Conservation (phyloP, 2,888 invertebrate genomes). For the Melanchra persicariae region DNA sequence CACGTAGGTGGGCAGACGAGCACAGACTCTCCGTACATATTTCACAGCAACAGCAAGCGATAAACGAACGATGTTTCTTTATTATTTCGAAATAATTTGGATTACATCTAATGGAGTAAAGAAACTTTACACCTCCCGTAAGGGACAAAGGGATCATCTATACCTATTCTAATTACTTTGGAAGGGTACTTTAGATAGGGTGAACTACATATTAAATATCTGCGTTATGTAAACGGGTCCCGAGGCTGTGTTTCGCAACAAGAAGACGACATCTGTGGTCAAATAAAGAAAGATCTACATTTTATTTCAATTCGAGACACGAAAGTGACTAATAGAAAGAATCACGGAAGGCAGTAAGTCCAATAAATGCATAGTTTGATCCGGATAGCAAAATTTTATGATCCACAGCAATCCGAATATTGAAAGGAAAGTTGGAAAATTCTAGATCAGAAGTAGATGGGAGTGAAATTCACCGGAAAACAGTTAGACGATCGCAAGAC, state of each 20-base stretch:
- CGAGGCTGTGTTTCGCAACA: constrained; percentile 56
- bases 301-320: constrained; percentile 44
- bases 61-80: constrained; percentile 51
- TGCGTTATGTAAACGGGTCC: constrained; percentile 40
- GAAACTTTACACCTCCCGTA: constrained; percentile 49
- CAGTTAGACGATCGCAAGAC: not conserved
- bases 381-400: not conserved
- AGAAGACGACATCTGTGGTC: constrained; percentile 31
- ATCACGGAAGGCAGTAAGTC: constrained; percentile 42
- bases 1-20: constrained; percentile 38
- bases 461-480: constrained; percentile 1
- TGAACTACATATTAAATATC: constrained; percentile 63
- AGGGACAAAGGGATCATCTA: constrained; percentile 59
- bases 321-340: constrained; percentile 20
- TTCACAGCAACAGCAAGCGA: constrained; percentile 11
- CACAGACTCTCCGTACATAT: not conserved
- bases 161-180: constrained; percentile 67
- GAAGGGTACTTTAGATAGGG: constrained; percentile 63
- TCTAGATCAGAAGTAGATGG: constrained; percentile 16
- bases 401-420: not conserved
- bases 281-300: constrained; percentile 13
- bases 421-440: constrained; percentile 1
- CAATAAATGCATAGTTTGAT: constrained; percentile 59
- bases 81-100: constrained; percentile 61
- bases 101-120: constrained; percentile 67